These are phyloP conservation scores for Spinus pinus DNA, from an alignment of 2,797 vertebrate genomes.

Conservation along the genomic window DNA sequence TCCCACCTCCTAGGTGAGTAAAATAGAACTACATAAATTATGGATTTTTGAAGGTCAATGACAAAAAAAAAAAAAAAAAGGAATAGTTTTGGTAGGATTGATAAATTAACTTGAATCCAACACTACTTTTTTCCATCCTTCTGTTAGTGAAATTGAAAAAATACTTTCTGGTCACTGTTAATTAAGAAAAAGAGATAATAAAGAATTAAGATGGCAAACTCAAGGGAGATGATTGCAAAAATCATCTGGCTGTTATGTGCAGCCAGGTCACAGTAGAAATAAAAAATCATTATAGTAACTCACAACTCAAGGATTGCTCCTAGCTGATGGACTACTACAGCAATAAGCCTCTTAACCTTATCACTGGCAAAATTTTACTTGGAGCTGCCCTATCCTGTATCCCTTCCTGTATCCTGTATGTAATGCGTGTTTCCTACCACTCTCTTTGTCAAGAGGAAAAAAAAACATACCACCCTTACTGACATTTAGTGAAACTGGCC, in stretches of 20 bases:
- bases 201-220: neutral
- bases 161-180: neutral
- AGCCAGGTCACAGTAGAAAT: neutral
- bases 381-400: neutral
- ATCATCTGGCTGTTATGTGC: neutral
- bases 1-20: neutral
- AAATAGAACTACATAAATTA: neutral
- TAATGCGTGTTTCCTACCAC: neutral
- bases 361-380: neutral
- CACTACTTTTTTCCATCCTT: neutral
- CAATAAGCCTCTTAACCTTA: neutral
- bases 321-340: neutral
- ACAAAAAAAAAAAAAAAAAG: accelerated
- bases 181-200: neutral
- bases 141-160: neutral
- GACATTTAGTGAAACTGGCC: neutral
- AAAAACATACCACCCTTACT: neutral
- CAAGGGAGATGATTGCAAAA: neutral
- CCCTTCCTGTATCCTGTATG: neutral
- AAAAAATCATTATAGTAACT: neutral
- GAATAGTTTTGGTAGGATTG: neutral
- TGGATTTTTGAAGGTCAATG: neutral
- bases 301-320: neutral
- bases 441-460: neutral
- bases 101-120: neutral